Percentiles rank a stretch among this genome's conserved stretches.
Conservation (phyloP, 2,113 vertebrate genomes). For the Ceyx melanurus region DNA sequence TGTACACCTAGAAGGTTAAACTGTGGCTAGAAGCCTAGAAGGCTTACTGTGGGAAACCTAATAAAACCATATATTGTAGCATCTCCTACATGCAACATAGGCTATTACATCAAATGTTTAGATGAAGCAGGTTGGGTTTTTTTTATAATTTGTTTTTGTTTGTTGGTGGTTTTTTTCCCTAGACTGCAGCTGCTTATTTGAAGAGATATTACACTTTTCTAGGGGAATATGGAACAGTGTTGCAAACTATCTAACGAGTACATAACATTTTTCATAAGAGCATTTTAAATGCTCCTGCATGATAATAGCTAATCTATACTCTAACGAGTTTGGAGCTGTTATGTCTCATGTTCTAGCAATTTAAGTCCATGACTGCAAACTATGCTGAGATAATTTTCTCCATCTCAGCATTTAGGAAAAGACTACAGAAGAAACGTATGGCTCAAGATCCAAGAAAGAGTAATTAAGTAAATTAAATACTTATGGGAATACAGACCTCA, state of each 20-base stretch:
- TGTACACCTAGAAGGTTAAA: not conserved
- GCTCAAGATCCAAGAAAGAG: not conserved
- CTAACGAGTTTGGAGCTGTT: rapidly evolving
- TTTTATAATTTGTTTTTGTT: not conserved
- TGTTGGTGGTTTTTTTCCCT: not conserved
- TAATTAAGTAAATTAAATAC: not conserved
- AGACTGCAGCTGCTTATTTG: rapidly evolving
- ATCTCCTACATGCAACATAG: not conserved
- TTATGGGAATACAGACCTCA: not conserved
- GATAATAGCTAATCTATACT: not conserved
- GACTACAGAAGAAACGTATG: rapidly evolving
- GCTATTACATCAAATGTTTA: not conserved
- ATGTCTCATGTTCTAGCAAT: not conserved
- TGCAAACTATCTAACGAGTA: not conserved
- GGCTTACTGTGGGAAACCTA: not conserved
- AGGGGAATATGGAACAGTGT: rapidly evolving
- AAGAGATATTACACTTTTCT: not conserved
- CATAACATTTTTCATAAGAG: not conserved
- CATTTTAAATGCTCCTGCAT: not conserved
- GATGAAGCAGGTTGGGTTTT: not conserved
- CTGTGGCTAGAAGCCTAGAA: not conserved
- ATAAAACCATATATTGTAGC: not conserved
- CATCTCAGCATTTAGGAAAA: rapidly evolving
- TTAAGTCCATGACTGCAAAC: not conserved
- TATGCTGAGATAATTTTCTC: not conserved